Conservation (phyloP, 2,888 invertebrate genomes). For the Cantharis flavilabris region DNA sequence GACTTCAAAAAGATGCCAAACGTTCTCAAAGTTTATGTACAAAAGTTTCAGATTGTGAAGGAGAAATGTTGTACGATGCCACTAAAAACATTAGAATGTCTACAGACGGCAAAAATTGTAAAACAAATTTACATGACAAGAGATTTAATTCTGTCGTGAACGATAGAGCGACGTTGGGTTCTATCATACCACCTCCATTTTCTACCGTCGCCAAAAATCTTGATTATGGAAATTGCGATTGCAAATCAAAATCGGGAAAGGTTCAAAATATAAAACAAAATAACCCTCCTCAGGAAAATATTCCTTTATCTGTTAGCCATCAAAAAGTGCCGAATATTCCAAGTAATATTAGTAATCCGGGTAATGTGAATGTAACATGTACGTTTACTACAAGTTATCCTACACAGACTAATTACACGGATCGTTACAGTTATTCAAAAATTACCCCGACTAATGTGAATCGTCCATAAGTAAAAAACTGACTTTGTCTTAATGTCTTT, state of each 20-base stretch:
- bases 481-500: neutral
- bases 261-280: neutral
- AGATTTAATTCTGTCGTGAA: neutral
- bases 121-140: neutral
- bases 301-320: neutral
- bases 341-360: neutral
- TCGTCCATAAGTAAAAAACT: neutral
- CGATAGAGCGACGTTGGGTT: neutral
- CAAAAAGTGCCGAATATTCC: neutral
- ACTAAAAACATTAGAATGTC: neutral
- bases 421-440: neutral
- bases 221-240: no score
- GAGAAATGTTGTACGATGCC: neutral
- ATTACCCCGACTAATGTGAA: neutral
- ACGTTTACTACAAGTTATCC: neutral
- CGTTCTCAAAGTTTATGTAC: neutral
- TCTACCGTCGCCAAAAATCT: neutral
- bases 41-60: neutral
- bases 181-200: neutral
- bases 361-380: neutral
- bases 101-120: neutral
- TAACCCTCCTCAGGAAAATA: neutral
- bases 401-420: neutral
- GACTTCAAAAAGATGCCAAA: neutral
- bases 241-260: neutral